phyloP scores from a whole-genome alignment of 2,113 vertebrate genomes.

The Elachura formosa region DNA sequence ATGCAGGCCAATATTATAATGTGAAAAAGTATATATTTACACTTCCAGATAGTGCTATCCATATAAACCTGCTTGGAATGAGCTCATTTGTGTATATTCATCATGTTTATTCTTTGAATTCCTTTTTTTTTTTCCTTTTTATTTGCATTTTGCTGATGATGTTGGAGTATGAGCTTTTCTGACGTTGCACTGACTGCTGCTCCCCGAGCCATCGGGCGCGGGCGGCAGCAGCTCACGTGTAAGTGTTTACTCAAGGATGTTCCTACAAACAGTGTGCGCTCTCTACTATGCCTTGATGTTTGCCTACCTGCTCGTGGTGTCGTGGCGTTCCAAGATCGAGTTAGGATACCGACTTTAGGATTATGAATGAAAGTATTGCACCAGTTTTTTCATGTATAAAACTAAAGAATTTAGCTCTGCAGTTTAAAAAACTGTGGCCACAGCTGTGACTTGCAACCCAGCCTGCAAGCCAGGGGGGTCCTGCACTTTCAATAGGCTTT shows the following conservation, averaged over 20 bases:
- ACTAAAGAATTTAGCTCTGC: slow-evolving; percentile 96
- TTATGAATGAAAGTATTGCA: slow-evolving; percentile 94
- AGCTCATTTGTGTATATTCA: slow-evolving; percentile 87
- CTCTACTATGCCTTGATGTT: slow-evolving; percentile 94
- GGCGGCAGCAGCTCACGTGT: slow-evolving; percentile 90
- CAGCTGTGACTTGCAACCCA: slow-evolving; percentile 96
- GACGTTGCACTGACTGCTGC: slow-evolving; percentile 97
- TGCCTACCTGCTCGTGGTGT: slow-evolving; percentile 91
- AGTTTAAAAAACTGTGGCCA: slow-evolving; percentile 96
- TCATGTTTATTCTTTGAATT: slow-evolving; percentile 86
- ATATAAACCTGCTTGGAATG: slow-evolving; percentile 83
- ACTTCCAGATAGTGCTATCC: slow-evolving; percentile 98
- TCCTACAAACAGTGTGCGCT: slow-evolving; percentile 81
- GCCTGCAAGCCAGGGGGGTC: slow-evolving; percentile 86
- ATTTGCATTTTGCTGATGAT: slow-evolving; percentile 84
- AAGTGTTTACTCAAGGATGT: slow-evolving; percentile 97
- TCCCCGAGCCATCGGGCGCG: slow-evolving; percentile 85
- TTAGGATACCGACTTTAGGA: slow-evolving; percentile 87
- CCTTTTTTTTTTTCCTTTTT: slow-evolving; percentile 71
- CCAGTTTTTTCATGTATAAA: slow-evolving; percentile 91
- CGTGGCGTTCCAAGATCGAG: slow-evolving; percentile 86
- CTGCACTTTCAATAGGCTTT: slow-evolving; percentile 99
- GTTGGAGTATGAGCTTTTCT: slow-evolving; percentile 92
- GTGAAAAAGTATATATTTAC: slow-evolving; percentile 98
- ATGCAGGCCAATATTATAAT: slow-evolving; percentile 99